phyloP scores from a whole-genome alignment of 2,113 vertebrate species.

The Columba livia region DNA sequence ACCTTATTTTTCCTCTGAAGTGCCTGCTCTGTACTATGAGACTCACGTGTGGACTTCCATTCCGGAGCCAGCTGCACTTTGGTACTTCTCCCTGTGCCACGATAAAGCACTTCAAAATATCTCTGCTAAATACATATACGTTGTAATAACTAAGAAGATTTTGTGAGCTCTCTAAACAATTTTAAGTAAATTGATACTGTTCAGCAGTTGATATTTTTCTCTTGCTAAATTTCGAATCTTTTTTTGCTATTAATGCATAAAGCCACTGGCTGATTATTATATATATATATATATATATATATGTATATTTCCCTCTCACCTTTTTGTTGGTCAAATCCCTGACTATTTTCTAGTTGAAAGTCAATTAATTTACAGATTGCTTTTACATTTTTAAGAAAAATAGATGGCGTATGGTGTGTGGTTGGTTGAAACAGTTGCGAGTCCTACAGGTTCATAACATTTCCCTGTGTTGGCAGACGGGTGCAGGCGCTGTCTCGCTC shows the following conservation, averaged over 20 bases:
- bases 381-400: neutral
- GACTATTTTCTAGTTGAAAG: neutral
- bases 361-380: neutral
- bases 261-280: neutral
- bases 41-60: neutral
- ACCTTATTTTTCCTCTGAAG: conserved; percentile 36
- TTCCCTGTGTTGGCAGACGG: neutral
- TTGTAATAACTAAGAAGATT: neutral
- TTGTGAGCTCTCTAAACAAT: neutral
- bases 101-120: neutral
- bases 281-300: too few species aligned
- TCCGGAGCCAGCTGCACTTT: neutral
- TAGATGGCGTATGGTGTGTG: rapidly evolving
- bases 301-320: neutral
- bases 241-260: neutral
- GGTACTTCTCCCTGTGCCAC: neutral
- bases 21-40: neutral
- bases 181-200: neutral
- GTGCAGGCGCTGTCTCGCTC: neutral
- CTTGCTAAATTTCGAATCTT: neutral
- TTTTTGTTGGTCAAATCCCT: neutral
- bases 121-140: neutral
- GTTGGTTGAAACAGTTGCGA: neutral
- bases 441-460: neutral
- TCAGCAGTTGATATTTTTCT: neutral